Base-by-base conservation (phyloP, 35 echinoderm and acorn worm genomes). In the Strongylocentrotus purpuratus region DNA sequence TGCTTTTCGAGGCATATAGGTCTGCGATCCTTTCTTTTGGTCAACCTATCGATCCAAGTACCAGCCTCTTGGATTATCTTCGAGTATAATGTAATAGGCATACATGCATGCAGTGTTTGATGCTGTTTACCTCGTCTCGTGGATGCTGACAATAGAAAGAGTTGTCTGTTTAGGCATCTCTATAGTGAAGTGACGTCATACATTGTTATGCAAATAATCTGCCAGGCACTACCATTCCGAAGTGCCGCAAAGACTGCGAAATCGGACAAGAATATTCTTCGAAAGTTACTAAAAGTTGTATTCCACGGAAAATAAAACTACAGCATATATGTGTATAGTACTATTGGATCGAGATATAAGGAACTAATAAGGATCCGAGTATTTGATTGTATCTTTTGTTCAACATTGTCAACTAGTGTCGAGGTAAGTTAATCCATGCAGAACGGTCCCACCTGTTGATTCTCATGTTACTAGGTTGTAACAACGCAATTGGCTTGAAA, bases 121-220 rank as follows among this genome's bases (percentile, higher is more conserved):
- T n/a, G 48, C 91, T 58, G 91, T 93, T 93, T 93, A 5, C 48
- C 48, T 93, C 48, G 91, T 93, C 45, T 93, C 91, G 28, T 58
- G 48, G 47, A 58, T 33, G 46, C 32, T 46, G 14, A 92, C 91
- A 92, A 92, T 33, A 92, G 91, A 55, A 25, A 46, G 25, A 33
- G 91, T 93, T 93, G 91, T 93, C 46, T 93, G 91, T 93, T 93
- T 93, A 89, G 17, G 91, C 48, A 93, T 93, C 47, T n/a, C 91
- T 93, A 93, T 93, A 93, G 91, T 93, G 91, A 93, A 93, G 46
- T 93, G 91, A 50, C 91, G 91, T 93, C 91, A 93, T 48, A 13
- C 47, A 18, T 55, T 93, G 91, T 93, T 93, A 93, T 93, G 91
- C 91, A 93, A 93, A 93, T 93, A 58, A 93, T 47, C 5, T 78